Evolutionary conservation across 2,113 vertebrate genomes (phyloP).

Genomic region (Aplodontia rufa): DNA sequence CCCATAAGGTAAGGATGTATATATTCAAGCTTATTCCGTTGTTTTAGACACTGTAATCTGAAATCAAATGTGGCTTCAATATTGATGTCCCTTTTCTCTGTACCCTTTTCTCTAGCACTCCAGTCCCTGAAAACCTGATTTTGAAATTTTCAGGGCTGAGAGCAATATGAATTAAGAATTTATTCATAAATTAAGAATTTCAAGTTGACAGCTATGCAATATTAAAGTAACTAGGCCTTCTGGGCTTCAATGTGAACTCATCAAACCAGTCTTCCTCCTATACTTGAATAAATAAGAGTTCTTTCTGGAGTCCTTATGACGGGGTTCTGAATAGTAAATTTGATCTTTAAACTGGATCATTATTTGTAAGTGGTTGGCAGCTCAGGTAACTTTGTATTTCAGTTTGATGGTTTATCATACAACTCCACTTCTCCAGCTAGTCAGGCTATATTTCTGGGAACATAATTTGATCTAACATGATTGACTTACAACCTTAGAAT

Average conservation of each 20-base stretch:
- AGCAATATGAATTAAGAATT: neutral
- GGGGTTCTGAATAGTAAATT: neutral
- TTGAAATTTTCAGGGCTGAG: neutral
- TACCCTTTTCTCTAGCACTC: neutral
- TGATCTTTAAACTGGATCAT: neutral
- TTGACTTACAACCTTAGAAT: neutral
- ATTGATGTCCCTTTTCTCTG: neutral
- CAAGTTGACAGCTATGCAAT: neutral
- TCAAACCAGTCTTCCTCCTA: neutral
- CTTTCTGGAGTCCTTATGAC: too few relatives aligned
- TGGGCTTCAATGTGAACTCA: neutral
- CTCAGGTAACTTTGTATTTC: neutral
- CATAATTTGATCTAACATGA: neutral
- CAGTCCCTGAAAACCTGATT: neutral
- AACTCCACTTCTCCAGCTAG: neutral
- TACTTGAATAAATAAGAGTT: neutral
- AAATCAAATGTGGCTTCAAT: neutral
- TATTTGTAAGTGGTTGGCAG: neutral
- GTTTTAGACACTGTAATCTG: slow-evolving; percentile 10
- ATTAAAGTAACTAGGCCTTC: neutral
- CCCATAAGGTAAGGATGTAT: neutral
- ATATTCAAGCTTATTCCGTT: neutral
- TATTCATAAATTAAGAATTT: neutral
- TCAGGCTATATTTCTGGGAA: neutral
- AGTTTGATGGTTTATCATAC: neutral